Evolutionary conservation across 2,888 invertebrate species (phyloP).

Genomic region (Mythimna lalbum): DNA sequence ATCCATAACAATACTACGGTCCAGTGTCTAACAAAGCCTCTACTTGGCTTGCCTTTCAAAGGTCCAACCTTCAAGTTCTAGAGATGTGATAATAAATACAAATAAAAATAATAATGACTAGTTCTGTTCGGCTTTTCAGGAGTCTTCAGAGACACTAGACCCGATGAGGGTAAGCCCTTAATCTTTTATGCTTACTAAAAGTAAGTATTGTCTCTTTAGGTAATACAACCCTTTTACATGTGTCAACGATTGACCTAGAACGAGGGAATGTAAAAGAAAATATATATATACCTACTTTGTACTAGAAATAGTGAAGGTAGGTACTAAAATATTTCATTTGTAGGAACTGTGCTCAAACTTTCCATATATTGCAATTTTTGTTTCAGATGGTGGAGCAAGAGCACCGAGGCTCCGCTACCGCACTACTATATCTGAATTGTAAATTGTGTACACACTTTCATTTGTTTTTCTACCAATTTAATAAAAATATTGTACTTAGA

Average conservation of each 20-base stretch:
- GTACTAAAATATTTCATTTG: slow-evolving; percentile 10
- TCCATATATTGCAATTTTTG: neutral
- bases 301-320: neutral
- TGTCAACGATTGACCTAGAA: slow-evolving; percentile 16
- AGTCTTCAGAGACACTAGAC: neutral
- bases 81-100: neutral
- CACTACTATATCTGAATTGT: neutral
- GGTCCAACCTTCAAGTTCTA: too few relatives aligned
- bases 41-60: too few relatives aligned
- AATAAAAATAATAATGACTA: neutral
- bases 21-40: too few relatives aligned
- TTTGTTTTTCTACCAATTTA: neutral
- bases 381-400: neutral
- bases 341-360: neutral
- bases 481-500: neutral
- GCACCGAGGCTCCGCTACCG: neutral
- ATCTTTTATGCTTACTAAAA: slow-evolving; percentile 1
- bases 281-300: neutral
- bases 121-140: neutral
- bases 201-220: slow-evolving; percentile 15
- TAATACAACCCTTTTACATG: slow-evolving; percentile 15
- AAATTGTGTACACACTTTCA: neutral
- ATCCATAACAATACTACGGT: too few relatives aligned
- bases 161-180: neutral
- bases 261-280: neutral